Evolutionary conservation across 2,113 vertebrate genomes (phyloP).

Genomic region (Lota lota): DNA sequence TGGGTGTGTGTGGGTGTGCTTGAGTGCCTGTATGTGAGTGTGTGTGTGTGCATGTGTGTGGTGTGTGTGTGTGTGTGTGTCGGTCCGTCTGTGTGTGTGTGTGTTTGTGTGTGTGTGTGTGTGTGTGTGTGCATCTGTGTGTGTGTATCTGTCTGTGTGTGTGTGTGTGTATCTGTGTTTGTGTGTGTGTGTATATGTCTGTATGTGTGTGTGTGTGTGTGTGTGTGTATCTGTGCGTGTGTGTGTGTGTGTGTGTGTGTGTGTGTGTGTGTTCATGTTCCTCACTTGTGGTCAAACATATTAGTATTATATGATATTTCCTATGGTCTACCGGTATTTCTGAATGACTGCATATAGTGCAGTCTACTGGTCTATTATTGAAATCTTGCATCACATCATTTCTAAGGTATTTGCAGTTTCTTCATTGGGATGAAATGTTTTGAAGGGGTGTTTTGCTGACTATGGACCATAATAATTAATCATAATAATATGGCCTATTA

Average conservation of each 20-base stretch:
- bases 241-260: slow-evolving; percentile 29
- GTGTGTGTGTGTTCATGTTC: slow-evolving; percentile 25
- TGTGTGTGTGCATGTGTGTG: no score
- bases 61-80: background rate
- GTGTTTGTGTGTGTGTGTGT: slow-evolving; percentile 7
- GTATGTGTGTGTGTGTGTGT: background rate
- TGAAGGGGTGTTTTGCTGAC: no score
- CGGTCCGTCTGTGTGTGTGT: slow-evolving; percentile 1
- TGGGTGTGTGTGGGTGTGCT: background rate
- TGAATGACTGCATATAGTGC: slow-evolving; percentile 63
- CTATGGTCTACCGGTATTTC: slow-evolving; percentile 64
- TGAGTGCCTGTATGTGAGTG: background rate
- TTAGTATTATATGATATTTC: slow-evolving; percentile 75
- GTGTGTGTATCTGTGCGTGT: slow-evolving; percentile 31
- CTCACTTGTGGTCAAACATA: slow-evolving; percentile 61
- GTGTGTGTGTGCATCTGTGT: no score
- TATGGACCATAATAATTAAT: no score
- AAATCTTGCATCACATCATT: slow-evolving; percentile 68
- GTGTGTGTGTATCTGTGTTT: background rate
- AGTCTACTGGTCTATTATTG: slow-evolving; percentile 58
- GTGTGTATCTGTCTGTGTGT: slow-evolving; percentile 2
- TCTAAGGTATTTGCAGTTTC: slow-evolving; percentile 63
- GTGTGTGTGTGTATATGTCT: no score
- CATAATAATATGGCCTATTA: no score
- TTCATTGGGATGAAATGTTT: slow-evolving; percentile 49